Conservation (phyloP, 2,888 invertebrate species). For the Athalia circularis region DNA sequence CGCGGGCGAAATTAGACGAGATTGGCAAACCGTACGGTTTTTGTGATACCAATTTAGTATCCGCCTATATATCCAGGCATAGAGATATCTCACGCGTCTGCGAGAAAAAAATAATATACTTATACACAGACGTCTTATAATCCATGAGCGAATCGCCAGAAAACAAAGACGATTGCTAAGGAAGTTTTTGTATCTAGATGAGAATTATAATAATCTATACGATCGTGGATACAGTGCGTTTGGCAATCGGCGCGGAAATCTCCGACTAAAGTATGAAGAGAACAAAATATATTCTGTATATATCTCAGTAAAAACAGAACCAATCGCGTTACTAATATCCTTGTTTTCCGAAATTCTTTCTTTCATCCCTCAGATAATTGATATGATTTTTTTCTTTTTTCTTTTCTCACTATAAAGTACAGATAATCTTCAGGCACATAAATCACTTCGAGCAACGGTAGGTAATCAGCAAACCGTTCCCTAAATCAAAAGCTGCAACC, state of each 20-base stretch:
- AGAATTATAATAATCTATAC: constrained; percentile 26
- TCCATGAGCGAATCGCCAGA: background rate
- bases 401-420: no score
- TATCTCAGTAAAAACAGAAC: background rate
- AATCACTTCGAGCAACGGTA: no score
- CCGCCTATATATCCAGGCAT: background rate
- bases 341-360: constrained; percentile 8
- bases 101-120: background rate
- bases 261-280: background rate
- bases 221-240: constrained; percentile 37
- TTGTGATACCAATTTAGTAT: constrained; percentile 43
- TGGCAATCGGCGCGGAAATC: background rate
- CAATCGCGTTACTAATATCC: background rate
- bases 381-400: no score
- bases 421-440: no score
- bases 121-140: no score
- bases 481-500: background rate
- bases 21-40: constrained; percentile 45
- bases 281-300: background rate
- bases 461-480: constrained; percentile 2
- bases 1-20: constrained; percentile 36
- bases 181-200: background rate
- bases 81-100: background rate
- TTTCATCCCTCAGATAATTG: no score
- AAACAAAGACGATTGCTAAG: constrained; percentile 24